Evolutionary conservation across 2,113 vertebrate species (phyloP), one percentile per base, ranked within the genome.

Genomic region (Cheirogaleus medius): DNA sequence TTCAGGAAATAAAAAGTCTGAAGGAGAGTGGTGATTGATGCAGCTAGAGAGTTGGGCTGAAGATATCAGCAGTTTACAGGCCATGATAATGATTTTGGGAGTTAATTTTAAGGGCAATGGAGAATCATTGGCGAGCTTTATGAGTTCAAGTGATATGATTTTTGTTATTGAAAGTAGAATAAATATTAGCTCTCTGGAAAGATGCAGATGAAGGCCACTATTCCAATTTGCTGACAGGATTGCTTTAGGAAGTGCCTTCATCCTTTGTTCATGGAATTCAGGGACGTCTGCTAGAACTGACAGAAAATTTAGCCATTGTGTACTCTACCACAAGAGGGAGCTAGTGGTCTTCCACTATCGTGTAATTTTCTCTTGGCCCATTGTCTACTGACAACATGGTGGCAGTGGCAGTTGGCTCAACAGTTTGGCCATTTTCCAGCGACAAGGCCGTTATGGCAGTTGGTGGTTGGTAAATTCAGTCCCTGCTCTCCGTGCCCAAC

Each of bases 381-480:
- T 63, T 95, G 77, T 96, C 49, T 80, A 54, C 87, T 69, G 77
- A 93, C 86, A 93, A 91, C 86, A 91, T 94, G 96, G 96, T 93
- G 60, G 94, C 69, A 2, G 42, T 84, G 95, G 88, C 95, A 96
- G 47, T 96, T 95, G 94, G 74, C 83, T 95, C 68, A 85, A 89
- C 56, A 42, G 32, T 76, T 91, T 97, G 98, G 93, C 91, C 32
- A 1, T 91, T 91, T 94, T 96, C 95, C 97, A 98, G 86, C 58
- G 56, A 92, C 74, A 60, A 86, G 68, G 64, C 76, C 37, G 47
- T 93, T 95, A 78, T 87, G 95, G 96, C 95, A 97, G 96, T 98
- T 97, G 96, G 97, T 97, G 95, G 96, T 93, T 94, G 90, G 94
- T 98, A 95, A 97, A 94, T 97, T 94, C 90, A 86, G 82, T 52